Evolutionary conservation across 2,888 invertebrate genomes (phyloP).

Genomic region (Scaptomyza flava): DNA sequence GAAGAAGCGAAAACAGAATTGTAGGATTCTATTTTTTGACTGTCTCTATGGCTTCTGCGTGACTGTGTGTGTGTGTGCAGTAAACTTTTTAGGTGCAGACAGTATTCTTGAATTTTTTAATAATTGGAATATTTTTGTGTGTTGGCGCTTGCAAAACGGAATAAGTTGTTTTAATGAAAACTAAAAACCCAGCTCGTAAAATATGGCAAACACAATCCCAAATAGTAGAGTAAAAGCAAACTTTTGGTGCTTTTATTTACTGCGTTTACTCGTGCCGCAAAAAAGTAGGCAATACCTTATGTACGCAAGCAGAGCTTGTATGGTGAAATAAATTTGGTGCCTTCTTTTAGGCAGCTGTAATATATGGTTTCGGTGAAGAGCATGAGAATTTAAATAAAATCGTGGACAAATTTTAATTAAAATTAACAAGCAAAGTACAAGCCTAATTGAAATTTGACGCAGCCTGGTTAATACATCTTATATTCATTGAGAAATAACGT

Average conservation of each 20-base stretch:
- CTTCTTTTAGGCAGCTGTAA: neutral
- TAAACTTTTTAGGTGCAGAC: slow-evolving; percentile 55
- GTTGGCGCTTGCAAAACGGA: slow-evolving; percentile 23
- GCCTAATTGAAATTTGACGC: neutral
- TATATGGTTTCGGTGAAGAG: neutral
- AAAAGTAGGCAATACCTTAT: slow-evolving; percentile 15
- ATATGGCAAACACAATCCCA: neutral
- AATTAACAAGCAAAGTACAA: neutral
- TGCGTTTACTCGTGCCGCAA: slow-evolving; percentile 1
- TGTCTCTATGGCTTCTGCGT: slow-evolving; percentile 39
- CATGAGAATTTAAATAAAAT: neutral
- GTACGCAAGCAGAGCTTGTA: neutral
- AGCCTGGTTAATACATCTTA: no score
- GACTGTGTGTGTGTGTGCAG: slow-evolving; percentile 16
- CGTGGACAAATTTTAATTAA: neutral
- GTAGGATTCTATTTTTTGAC: slow-evolving; percentile 68
- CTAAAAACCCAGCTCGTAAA: slow-evolving; percentile 19
- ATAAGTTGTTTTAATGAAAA: slow-evolving; percentile 48
- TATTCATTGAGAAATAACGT: no score
- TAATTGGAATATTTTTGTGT: slow-evolving; percentile 40
- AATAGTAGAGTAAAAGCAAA: neutral
- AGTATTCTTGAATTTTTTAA: slow-evolving; percentile 50
- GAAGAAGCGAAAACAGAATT: slow-evolving; percentile 42
- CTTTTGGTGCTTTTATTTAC: slow-evolving; percentile 5
- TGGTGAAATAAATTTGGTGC: neutral